phyloP scores from a whole-genome alignment of 2,113 vertebrate species.

The Brachyistius frenatus region DNA sequence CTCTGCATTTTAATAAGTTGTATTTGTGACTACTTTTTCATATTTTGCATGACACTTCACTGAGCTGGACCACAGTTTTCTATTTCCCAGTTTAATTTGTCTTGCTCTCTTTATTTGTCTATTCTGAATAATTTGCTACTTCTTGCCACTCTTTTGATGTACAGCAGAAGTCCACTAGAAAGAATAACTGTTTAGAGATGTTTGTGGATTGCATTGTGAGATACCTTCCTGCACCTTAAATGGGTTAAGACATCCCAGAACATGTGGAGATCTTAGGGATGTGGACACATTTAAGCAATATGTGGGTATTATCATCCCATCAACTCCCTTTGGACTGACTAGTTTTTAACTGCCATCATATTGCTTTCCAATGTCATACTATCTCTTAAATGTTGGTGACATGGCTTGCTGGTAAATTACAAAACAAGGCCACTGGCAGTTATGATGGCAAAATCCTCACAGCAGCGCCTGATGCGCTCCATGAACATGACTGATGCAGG shows the following conservation, averaged over 20 bases:
- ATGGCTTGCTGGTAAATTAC: neutral
- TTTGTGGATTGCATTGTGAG: too few relatives aligned
- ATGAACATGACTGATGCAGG: constrained; percentile 46
- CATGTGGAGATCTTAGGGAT: neutral
- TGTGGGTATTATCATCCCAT: neutral
- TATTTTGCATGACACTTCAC: neutral
- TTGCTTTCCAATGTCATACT: constrained; percentile 20
- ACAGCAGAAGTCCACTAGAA: neutral
- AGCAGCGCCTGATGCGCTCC: constrained; percentile 22
- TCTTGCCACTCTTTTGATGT: neutral
- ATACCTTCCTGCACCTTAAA: neutral
- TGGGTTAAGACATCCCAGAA: neutral
- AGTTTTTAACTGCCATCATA: constrained; percentile 20
- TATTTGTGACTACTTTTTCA: neutral
- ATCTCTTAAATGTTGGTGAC: neutral
- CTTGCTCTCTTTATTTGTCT: neutral
- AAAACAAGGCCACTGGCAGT: constrained; percentile 3
- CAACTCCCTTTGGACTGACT: neutral
- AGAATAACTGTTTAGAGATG: too few relatives aligned
- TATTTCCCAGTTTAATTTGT: too few relatives aligned
- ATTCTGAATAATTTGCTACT: too few relatives aligned
- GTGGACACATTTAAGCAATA: constrained; percentile 29
- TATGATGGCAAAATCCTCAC: constrained; percentile 3
- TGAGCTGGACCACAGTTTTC: neutral
- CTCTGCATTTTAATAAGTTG: neutral